phyloP scores from a whole-genome alignment of 2,797 vertebrate genomes.

The Peromyscus eremicus region DNA sequence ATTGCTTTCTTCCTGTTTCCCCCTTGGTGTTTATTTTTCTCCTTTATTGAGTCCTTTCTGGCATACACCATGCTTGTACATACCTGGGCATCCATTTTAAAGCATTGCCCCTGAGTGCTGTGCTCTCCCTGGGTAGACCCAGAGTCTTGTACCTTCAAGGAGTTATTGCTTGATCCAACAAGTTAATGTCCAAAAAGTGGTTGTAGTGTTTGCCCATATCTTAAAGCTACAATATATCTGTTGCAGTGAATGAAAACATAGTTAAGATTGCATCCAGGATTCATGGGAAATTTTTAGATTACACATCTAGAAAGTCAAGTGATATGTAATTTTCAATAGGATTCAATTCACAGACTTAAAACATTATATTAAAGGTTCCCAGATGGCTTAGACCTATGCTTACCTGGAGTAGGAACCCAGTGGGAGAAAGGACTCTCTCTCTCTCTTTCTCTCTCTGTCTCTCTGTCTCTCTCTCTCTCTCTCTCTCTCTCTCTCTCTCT shows the following conservation, averaged over 20 bases:
- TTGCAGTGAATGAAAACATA: neutral
- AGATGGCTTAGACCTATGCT: neutral
- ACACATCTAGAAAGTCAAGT: constrained; percentile 15
- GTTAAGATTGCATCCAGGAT: neutral
- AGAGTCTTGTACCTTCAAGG: neutral
- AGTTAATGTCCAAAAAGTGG: neutral
- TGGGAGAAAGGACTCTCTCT: neutral
- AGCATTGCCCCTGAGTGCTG: neutral
- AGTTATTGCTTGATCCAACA: neutral
- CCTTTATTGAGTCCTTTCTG: neutral
- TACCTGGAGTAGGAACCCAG: neutral
- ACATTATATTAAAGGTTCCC: neutral
- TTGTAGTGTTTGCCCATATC: neutral
- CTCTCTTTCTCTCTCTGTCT: neutral
- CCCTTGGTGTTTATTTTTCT: neutral
- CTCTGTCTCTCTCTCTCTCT: neutral
- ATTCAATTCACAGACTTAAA: constrained; percentile 5
- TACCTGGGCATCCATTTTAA: neutral
- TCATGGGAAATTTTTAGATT: constrained; percentile 16
- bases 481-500: neutral
- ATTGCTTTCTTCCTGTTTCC: neutral
- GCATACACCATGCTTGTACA: neutral
- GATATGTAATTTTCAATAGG: neutral
- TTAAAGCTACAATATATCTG: constrained; percentile 6
- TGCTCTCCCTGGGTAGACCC: neutral